A percentile compares a stretch with the other conserved stretches of the same genome.
These are phyloP conservation scores for Gymnothorax reevesii DNA, from an alignment of 2,797 vertebrate species.

Conservation along the genomic window DNA sequence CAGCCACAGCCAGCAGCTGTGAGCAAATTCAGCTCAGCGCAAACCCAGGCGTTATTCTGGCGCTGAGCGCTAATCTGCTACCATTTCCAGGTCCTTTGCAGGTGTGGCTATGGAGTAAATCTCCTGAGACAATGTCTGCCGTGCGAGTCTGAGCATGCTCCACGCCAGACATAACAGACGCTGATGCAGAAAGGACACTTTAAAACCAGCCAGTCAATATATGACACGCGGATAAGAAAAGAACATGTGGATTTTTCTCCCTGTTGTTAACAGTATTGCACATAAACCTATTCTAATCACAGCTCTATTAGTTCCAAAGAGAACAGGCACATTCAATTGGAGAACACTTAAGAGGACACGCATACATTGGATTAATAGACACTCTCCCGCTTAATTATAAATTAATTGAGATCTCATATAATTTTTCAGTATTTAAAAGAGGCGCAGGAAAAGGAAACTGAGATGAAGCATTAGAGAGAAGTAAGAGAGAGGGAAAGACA, in stretches of 20 bases:
- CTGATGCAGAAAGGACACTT: not conserved
- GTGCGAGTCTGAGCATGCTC: conserved; percentile 9
- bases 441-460: not conserved
- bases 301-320: too few relatives aligned
- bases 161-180: conserved; percentile 7
- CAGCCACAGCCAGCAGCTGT: not conserved
- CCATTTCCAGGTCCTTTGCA: not conserved
- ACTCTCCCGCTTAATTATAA: too few relatives aligned
- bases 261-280: too few relatives aligned
- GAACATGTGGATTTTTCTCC: not conserved
- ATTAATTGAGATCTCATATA: too few relatives aligned
- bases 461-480: not conserved
- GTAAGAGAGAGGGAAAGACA: not conserved
- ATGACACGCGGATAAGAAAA: not conserved
- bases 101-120: conserved; percentile 17
- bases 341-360: too few relatives aligned
- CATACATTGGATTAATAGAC: too few relatives aligned
- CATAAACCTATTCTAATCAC: too few relatives aligned
- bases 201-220: not conserved
- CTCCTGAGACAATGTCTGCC: conserved; percentile 7
- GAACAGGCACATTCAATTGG: too few relatives aligned
- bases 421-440: not conserved
- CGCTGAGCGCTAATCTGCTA: not conserved
- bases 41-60: not conserved
- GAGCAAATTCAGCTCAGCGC: not conserved